Evolutionary conservation across 53 echinoderm and acorn worm genomes (phyloP).

Genomic region (Zoroaster sp.): DNA sequence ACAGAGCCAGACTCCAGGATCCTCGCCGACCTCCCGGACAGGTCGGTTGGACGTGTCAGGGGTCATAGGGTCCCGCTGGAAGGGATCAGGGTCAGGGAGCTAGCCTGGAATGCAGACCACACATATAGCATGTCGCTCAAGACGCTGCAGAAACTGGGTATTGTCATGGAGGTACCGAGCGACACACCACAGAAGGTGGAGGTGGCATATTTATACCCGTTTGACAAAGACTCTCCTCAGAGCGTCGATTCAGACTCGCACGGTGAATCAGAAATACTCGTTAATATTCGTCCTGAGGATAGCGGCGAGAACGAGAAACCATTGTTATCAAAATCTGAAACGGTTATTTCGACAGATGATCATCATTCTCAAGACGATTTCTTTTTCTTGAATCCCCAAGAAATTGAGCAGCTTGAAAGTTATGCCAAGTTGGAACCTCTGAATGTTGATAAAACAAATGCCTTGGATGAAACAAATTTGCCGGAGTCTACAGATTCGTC

Average conservation of each 20-base stretch:
- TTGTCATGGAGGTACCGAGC: neutral
- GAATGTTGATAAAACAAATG: neutral
- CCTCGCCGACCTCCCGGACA: neutral
- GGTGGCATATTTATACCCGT: neutral
- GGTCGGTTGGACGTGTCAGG: neutral
- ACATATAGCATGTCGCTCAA: slow-evolving; percentile 41
- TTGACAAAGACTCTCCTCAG: neutral
- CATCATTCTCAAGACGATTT: neutral
- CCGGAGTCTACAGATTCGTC: neutral
- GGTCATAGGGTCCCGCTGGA: neutral
- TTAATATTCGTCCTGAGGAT: neutral
- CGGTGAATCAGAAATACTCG: neutral
- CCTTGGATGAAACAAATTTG: neutral
- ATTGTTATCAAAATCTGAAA: neutral
- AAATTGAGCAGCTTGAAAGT: neutral
- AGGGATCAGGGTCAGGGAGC: neutral
- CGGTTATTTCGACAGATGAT: neutral
- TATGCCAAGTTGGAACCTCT: neutral
- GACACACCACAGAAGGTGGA: neutral
- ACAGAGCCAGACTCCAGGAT: neutral
- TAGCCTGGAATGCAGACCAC: slow-evolving; percentile 45
- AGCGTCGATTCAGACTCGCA: neutral
- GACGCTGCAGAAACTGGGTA: slow-evolving; percentile 25
- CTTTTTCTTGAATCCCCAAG: too few relatives aligned
- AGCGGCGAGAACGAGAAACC: neutral